Conservation (phyloP, 1,140 invertebrate species). For the Drosophila nebulosa region DNA sequence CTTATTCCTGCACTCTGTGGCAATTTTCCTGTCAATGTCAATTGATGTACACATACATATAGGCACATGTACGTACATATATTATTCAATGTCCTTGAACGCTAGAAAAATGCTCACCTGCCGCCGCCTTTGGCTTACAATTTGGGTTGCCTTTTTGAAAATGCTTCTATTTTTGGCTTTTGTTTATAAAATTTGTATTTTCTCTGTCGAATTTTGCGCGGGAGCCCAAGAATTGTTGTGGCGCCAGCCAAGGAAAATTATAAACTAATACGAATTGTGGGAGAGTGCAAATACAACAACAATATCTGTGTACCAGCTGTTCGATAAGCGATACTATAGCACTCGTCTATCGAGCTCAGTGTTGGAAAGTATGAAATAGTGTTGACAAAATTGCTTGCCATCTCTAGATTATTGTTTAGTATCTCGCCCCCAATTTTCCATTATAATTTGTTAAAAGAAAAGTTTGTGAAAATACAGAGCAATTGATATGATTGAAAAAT, state of each 20-base stretch:
- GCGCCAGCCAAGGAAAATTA: constrained; percentile 44
- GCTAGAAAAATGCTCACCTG: constrained; percentile 60
- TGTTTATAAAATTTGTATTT: constrained; percentile 51
- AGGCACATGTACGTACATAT: constrained; percentile 13
- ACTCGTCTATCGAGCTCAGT: background rate
- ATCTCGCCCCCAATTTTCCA: background rate
- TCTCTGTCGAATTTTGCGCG: background rate
- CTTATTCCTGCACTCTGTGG: constrained; percentile 13
- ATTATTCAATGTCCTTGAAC: constrained; percentile 48
- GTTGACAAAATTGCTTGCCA: background rate
- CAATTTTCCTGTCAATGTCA: constrained; percentile 37
- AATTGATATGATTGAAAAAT: background rate
- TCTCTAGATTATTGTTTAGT: background rate
- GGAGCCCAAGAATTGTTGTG: constrained; percentile 11
- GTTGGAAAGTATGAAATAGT: too few species aligned
- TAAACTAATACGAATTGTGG: constrained; percentile 48
- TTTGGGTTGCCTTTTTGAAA: constrained; percentile 34
- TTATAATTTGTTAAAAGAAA: background rate
- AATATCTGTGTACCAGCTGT: background rate
- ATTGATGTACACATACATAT: constrained; percentile 4
- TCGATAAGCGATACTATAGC: background rate
- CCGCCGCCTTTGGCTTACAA: constrained; percentile 32
- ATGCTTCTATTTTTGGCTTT: constrained; percentile 64
- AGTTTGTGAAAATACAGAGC: background rate
- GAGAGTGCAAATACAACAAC: constrained; percentile 15